Conservation (phyloP, 2,797 vertebrate species). For the Anabacerthia variegaticeps region DNA sequence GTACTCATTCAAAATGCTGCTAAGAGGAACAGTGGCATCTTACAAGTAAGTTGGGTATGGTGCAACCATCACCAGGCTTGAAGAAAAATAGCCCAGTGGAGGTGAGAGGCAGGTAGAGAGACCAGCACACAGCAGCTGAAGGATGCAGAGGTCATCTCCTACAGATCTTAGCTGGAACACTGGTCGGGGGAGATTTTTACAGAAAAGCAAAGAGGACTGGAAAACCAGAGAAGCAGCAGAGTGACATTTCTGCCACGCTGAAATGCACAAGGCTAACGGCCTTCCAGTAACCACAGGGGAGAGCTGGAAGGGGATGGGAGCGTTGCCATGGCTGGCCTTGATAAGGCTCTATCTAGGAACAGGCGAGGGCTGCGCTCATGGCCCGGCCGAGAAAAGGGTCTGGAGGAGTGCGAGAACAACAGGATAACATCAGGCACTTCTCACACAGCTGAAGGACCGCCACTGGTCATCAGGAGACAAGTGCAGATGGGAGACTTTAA, state of each 20-base stretch:
- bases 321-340: neutral
- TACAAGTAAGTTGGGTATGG: neutral
- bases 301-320: neutral
- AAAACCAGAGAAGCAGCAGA: neutral
- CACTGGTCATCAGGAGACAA: constrained; percentile 7
- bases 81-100: neutral
- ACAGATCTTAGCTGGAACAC: neutral
- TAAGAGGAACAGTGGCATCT: neutral
- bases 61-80: neutral
- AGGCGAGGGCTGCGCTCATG: neutral
- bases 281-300: neutral
- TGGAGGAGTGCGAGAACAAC: constrained; percentile 23
- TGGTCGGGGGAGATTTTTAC: neutral
- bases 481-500: constrained; percentile 43
- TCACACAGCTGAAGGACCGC: neutral
- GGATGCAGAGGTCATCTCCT: neutral
- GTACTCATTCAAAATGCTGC: neutral
- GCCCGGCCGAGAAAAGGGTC: fast-evolving
- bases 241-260: fast-evolving
- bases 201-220: neutral
- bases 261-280: neutral
- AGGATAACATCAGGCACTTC: constrained; percentile 43
- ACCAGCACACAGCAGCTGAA: neutral
- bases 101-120: neutral
- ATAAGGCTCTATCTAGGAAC: constrained; percentile 42